phyloP scores from a whole-genome alignment of 2,888 invertebrate species.

The Margaritifera margaritifera region DNA sequence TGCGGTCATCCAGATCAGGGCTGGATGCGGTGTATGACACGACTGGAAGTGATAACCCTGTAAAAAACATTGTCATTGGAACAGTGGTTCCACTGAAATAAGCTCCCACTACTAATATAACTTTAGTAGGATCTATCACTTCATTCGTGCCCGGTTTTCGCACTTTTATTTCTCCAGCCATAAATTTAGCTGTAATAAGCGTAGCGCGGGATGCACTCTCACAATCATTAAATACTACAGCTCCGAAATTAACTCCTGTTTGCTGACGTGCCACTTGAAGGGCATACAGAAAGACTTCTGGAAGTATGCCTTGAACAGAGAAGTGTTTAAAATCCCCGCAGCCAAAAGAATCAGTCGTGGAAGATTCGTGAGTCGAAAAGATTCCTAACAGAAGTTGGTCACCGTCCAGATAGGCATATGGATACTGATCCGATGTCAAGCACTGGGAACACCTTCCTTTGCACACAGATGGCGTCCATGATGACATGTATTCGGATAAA shows the following conservation, averaged over 20 bases:
- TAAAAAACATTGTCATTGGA: slow-evolving; percentile 44
- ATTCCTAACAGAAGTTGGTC: slow-evolving; percentile 46
- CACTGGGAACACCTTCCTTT: too few species aligned
- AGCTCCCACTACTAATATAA: slow-evolving; percentile 75
- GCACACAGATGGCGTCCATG: too few species aligned
- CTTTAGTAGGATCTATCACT: slow-evolving; percentile 25
- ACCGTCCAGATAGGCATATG: slow-evolving; percentile 33
- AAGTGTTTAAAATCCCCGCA: slow-evolving; percentile 43
- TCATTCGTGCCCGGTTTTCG: neutral
- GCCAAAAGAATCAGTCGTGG: slow-evolving; percentile 27
- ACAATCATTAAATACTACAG: slow-evolving; percentile 57
- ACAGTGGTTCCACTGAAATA: slow-evolving; percentile 69
- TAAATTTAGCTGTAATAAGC: slow-evolving; percentile 23
- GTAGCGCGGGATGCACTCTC: slow-evolving; percentile 36
- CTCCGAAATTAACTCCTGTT: slow-evolving; percentile 48
- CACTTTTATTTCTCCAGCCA: slow-evolving; percentile 25
- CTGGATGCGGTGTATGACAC: slow-evolving; percentile 55
- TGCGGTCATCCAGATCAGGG: slow-evolving; percentile 47
- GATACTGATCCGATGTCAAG: neutral
- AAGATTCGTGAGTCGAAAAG: slow-evolving; percentile 43
- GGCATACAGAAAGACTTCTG: slow-evolving; percentile 51
- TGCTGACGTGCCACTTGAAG: slow-evolving; percentile 23
- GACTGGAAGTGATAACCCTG: slow-evolving; percentile 43
- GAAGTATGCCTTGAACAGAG: slow-evolving; percentile 42
- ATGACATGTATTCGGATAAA: too few species aligned